phyloP scores from a whole-genome alignment of 23 tunicate species.

The Clavelina lepadiformis region DNA sequence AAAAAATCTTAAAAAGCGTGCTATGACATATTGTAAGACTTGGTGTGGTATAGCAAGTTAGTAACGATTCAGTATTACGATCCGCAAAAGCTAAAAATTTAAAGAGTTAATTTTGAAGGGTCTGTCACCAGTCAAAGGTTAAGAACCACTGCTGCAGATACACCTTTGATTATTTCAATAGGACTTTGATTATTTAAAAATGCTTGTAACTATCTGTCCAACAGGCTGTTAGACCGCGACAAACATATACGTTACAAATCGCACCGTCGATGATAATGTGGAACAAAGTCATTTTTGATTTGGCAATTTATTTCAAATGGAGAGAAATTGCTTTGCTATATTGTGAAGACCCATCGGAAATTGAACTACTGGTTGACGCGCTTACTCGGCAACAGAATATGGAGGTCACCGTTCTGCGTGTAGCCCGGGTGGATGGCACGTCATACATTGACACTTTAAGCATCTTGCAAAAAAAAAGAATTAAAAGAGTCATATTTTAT shows the following conservation, averaged over 20 bases:
- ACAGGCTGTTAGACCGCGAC: too few species aligned
- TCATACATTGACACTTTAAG: neutral
- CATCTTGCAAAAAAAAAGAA: neutral
- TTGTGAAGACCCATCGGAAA: slow-evolving; percentile 2
- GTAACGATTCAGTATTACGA: too few species aligned
- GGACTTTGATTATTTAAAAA: too few species aligned
- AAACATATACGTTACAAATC: slow-evolving; percentile 24
- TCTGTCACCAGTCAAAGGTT: too few species aligned
- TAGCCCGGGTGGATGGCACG: neutral
- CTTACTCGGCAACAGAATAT: neutral
- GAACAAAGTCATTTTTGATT: slow-evolving; percentile 23
- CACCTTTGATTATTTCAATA: too few species aligned
- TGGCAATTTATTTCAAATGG: slow-evolving; percentile 20
- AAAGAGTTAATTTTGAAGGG: too few species aligned
- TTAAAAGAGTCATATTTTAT: slow-evolving; percentile 3
- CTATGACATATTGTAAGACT: too few species aligned
- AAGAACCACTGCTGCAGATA: too few species aligned
- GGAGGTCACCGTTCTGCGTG: slow-evolving; percentile 7
- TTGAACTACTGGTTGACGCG: neutral
- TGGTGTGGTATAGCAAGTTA: too few species aligned
- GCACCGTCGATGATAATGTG: slow-evolving; percentile 8
- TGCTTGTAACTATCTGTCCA: too few species aligned
- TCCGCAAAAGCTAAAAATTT: too few species aligned
- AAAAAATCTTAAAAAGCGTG: too few species aligned
- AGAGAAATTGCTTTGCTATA: slow-evolving; percentile 31